phyloP scores from a whole-genome alignment of 2,888 invertebrate species.

The Erpobdella octoculata region DNA sequence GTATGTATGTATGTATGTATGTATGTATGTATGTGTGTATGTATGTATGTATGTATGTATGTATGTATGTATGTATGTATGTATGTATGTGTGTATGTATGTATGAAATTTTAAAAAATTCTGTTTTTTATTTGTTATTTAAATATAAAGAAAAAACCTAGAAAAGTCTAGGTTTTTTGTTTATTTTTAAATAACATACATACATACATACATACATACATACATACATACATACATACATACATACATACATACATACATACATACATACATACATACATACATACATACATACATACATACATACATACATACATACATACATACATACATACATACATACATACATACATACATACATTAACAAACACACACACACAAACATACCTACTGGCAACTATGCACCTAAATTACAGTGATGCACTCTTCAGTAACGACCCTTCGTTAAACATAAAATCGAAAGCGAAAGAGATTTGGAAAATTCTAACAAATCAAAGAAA shows the following conservation, averaged over 20 bases:
- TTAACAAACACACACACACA: background rate
- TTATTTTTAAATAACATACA: too few species aligned
- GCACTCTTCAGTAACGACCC: too few species aligned
- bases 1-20: too few species aligned
- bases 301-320: background rate
- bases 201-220: conserved; percentile 1
- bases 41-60: background rate
- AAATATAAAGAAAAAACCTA: too few species aligned
- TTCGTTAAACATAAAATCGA: too few species aligned
- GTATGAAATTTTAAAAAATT: too few species aligned
- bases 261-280: background rate
- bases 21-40: background rate
- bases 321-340: background rate
- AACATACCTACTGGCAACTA: background rate
- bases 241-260: background rate
- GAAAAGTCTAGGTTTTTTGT: too few species aligned
- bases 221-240: background rate
- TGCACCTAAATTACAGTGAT: too few species aligned
- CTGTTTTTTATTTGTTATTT: too few species aligned
- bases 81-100: too few species aligned
- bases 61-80: conserved; percentile 8
- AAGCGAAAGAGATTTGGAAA: too few species aligned
- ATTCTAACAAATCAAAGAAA: too few species aligned
- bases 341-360: background rate
- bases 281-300: background rate